phyloP scores from a whole-genome alignment of 2,888 invertebrate species.

The Sminthurinus aureus region DNA sequence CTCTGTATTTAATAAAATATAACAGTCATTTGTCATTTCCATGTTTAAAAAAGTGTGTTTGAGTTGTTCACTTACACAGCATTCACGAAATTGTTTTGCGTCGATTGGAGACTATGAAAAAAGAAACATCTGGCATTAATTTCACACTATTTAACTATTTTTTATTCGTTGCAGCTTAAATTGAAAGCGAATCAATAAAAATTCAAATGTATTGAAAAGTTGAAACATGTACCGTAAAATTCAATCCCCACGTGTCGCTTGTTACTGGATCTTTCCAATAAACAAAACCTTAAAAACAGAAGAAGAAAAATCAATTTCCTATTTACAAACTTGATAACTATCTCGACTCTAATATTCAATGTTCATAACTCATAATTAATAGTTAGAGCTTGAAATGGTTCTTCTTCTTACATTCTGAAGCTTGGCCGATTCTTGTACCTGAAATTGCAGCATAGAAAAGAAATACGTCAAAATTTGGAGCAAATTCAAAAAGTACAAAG shows the following conservation, averaged over 20 bases:
- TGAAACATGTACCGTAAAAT: constrained; percentile 74
- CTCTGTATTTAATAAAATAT: background rate
- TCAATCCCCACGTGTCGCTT: constrained; percentile 97
- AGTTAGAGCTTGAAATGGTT: background rate
- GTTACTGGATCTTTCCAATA: constrained; percentile 99
- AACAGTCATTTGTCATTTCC: background rate
- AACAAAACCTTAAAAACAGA: constrained; percentile 79
- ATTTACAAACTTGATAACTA: background rate
- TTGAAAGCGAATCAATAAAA: no score
- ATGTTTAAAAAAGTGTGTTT: background rate
- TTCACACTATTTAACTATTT: no score
- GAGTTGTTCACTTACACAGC: constrained; percentile 82
- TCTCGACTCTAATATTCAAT: background rate
- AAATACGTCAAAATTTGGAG: no score
- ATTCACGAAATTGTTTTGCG: constrained; percentile 95
- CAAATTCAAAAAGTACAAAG: no score
- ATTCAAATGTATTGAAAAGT: no score
- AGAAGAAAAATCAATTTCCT: background rate
- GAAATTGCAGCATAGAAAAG: background rate
- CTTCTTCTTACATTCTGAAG: constrained; percentile 72
- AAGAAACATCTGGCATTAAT: no score
- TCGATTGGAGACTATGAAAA: constrained; percentile 79
- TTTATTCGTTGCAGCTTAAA: no score
- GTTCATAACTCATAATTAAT: no score
- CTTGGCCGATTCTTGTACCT: constrained; percentile 97